phyloP scores from a whole-genome alignment of 2,888 invertebrate species.

The Ferdinandea cuprea region DNA sequence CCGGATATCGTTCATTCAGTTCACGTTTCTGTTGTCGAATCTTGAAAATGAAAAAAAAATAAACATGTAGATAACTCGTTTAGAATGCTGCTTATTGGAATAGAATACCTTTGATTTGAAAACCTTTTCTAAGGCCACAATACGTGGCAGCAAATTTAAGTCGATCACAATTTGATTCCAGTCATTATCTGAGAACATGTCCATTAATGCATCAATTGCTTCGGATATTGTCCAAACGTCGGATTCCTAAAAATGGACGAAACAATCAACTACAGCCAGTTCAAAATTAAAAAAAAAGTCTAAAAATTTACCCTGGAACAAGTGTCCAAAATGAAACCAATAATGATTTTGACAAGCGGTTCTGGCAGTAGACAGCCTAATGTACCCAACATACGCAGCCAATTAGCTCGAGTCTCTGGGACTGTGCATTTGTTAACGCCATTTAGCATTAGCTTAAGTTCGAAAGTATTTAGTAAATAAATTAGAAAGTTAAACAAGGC shows the following conservation, averaged over 20 bases:
- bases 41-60: slow-evolving; percentile 83
- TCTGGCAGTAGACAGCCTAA: slow-evolving; percentile 84
- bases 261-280: not conserved
- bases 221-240: slow-evolving; percentile 90
- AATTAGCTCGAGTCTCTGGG: slow-evolving; percentile 85
- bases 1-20: slow-evolving; percentile 87
- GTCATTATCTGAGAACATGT: slow-evolving; percentile 90
- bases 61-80: not conserved
- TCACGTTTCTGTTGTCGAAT: slow-evolving; percentile 86
- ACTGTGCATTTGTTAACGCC: slow-evolving; percentile 84
- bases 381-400: slow-evolving; percentile 85
- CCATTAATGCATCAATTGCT: slow-evolving; percentile 89
- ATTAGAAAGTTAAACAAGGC: not conserved
- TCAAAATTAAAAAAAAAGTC: not conserved
- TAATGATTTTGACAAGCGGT: slow-evolving; percentile 82
- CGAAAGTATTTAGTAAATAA: not conserved
- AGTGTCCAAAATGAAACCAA: slow-evolving; percentile 86
- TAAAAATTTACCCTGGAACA: slow-evolving; percentile 76
- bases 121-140: slow-evolving; percentile 85
- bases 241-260: slow-evolving; percentile 83
- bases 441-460: slow-evolving; percentile 83
- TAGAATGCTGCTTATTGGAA: not conserved
- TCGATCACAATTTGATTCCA: slow-evolving; percentile 87
- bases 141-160: slow-evolving; percentile 86
- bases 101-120: slow-evolving; percentile 87